These are phyloP conservation scores for Mactromeris polynyma DNA, from an alignment of 2,888 invertebrate species.

Conservation along the genomic window DNA sequence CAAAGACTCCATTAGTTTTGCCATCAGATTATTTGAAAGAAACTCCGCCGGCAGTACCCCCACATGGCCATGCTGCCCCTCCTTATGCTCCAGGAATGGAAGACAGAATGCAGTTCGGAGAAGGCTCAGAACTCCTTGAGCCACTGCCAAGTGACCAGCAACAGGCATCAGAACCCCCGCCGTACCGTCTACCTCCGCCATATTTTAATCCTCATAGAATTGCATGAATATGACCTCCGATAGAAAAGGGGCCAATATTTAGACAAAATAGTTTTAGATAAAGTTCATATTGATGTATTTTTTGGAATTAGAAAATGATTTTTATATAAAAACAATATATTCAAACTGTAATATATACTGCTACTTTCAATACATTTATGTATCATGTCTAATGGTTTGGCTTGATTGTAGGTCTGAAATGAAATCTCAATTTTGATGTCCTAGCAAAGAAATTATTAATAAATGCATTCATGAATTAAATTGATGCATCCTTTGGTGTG, in stretches of 20 bases:
- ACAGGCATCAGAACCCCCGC: slow-evolving; percentile 59
- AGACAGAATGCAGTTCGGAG: slow-evolving; percentile 39
- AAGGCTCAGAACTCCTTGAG: slow-evolving; percentile 28
- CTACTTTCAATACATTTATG: too few species aligned
- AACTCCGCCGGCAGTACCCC: slow-evolving; percentile 63
- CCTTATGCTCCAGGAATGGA: slow-evolving; percentile 51
- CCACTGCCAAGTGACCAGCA: slow-evolving; percentile 37
- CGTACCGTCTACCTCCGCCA: slow-evolving; percentile 72
- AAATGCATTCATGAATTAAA: too few species aligned
- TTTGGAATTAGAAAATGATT: background rate
- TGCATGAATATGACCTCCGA: slow-evolving; percentile 24
- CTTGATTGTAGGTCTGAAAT: too few species aligned
- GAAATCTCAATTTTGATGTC: too few species aligned
- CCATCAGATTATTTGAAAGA: slow-evolving; percentile 70
- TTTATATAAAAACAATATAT: background rate
- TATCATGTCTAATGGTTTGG: too few species aligned
- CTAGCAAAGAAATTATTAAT: too few species aligned
- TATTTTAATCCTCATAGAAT: slow-evolving; percentile 70
- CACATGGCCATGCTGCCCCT: slow-evolving; percentile 52
- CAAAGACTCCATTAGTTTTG: slow-evolving; percentile 74
- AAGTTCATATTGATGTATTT: background rate
- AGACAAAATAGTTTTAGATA: background rate
- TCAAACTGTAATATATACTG: too few species aligned
- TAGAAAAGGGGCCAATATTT: background rate
- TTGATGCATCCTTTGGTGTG: too few species aligned